Evolutionary conservation across 2,888 invertebrate genomes (phyloP).

Genomic region (Hipparchia semele): DNA sequence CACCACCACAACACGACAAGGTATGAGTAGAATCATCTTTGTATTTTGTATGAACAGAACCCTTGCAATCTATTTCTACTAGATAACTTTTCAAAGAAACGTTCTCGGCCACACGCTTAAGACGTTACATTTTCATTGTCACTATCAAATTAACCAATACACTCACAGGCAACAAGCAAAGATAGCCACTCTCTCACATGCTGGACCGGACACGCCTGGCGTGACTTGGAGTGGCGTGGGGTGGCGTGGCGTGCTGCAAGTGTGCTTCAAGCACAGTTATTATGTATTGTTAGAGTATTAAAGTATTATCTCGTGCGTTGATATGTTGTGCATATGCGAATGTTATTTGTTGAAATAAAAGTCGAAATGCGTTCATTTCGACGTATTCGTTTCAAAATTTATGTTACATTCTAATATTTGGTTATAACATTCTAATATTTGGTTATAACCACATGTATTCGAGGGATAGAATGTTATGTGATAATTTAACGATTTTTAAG

Average conservation of each 20-base stretch:
- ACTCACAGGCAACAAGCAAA: no score
- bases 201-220: no score
- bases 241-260: neutral
- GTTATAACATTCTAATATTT: neutral
- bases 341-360: conserved; percentile 13
- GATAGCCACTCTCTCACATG: no score
- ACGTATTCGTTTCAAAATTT: neutral
- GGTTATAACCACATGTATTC: neutral
- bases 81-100: no score
- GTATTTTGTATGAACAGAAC: no score
- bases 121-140: no score
- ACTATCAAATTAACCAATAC: no score
- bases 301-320: conserved; percentile 11
- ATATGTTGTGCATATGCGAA: neutral
- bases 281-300: conserved; percentile 19
- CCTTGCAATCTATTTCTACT: no score
- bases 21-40: no score
- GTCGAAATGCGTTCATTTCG: neutral
- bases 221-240: neutral
- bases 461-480: neutral
- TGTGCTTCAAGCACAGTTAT: neutral
- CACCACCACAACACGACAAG: no score
- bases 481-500: neutral
- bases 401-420: neutral
- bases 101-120: no score